Evolutionary conservation across 2,888 invertebrate species (phyloP).

Genomic region (Monopis laevigella): DNA sequence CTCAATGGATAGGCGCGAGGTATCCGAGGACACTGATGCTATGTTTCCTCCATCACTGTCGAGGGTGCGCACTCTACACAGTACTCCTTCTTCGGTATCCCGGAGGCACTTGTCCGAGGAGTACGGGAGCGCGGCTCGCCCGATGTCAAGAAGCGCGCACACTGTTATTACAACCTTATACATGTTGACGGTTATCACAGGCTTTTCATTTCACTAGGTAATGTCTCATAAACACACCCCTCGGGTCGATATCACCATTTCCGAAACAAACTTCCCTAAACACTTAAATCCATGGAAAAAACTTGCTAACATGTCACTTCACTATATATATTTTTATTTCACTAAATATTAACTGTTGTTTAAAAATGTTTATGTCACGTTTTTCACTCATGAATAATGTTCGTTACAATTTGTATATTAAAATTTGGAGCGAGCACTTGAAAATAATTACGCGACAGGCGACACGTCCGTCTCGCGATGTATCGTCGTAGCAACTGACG

Average conservation of each 20-base stretch:
- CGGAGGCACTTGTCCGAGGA: slow-evolving; percentile 60
- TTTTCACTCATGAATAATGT: slow-evolving; percentile 36
- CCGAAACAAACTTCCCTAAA: slow-evolving; percentile 63
- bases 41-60: slow-evolving; percentile 75
- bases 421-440: slow-evolving; percentile 53
- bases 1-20: slow-evolving; percentile 75
- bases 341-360: slow-evolving; percentile 27
- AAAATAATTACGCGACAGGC: slow-evolving; percentile 38
- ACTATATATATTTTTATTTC: slow-evolving; percentile 43
- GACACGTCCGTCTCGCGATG: slow-evolving; percentile 45
- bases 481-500: slow-evolving; percentile 57
- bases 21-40: slow-evolving; percentile 70
- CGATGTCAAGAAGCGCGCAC: slow-evolving; percentile 64
- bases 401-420: slow-evolving; percentile 48
- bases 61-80: slow-evolving; percentile 76
- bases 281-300: slow-evolving; percentile 52
- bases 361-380: slow-evolving; percentile 23
- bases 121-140: slow-evolving; percentile 62
- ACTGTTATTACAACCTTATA: slow-evolving; percentile 48
- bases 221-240: slow-evolving; percentile 65
- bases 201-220: slow-evolving; percentile 61
- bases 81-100: slow-evolving; percentile 59
- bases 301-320: slow-evolving; percentile 60
- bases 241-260: slow-evolving; percentile 67
- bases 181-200: slow-evolving; percentile 52